Base-by-base conservation (phyloP, 2,113 vertebrate species). In the Alexandromys fortis region DNA sequence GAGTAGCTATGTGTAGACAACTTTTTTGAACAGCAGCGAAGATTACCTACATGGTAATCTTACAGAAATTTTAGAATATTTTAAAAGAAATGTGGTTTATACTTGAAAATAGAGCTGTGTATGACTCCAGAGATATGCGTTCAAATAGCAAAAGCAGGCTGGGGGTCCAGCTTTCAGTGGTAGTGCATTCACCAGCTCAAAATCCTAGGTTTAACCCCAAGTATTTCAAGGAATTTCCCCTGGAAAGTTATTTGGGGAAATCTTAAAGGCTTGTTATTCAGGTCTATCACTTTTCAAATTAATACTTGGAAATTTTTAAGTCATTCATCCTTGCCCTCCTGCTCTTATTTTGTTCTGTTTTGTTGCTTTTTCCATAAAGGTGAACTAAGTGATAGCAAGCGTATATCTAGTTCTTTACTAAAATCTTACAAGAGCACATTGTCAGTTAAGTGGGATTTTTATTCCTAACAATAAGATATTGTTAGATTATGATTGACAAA, bases 361-460 rank as follows among this genome's bases (percentile, higher is more conserved):
- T 58, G 33, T 65, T 65, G 65, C 47, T 61, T 95, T 94, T 90
- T n/a, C 38, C 67, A 82, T 86, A 72, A 94, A 65, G 82, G 49
- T 89, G 63, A 88, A 30, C 49, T 90, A 78, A 90, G 33, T 89
- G 52, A 42, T 65, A 19, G 35, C 79, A 91, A 95, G 47, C 12
- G 42, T 78, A 78, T 90, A 45, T 49, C 33, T 95, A 58, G 24
- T 86, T 97, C 73, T 94, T 94, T 24, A 28, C 91, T 86, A 68
- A 86, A 68, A 73, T 93, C 21, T 82, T 83, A 87, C 19, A 91
- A 30, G 86, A 92, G 38, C 67, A 92, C 35, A 30, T 77, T 94
- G 77, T 91, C 61, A 76, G 30, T 82, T 93, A 86, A 96, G 55
- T 96, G 77, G 5, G 22, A 85, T 65, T 85, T 93, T 93, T 96